Evolutionary conservation across 2,888 invertebrate genomes (phyloP).

Genomic region (Scelioninae gen. 1): DNA sequence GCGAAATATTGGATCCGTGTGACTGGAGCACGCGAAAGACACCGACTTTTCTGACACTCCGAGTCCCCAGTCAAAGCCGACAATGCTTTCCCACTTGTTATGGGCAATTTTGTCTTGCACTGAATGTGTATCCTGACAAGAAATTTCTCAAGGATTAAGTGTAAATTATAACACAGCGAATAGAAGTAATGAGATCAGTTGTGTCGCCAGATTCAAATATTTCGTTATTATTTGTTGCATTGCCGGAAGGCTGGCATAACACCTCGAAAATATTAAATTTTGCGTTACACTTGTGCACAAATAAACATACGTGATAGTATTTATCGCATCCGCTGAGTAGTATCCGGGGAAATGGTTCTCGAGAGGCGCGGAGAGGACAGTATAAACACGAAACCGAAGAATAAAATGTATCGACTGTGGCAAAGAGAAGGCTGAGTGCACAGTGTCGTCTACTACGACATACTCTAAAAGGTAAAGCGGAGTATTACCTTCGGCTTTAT

Average conservation of each 20-base stretch:
- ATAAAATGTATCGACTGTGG: slow-evolving; percentile 55
- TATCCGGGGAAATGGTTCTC: slow-evolving; percentile 40
- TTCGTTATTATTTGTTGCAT: slow-evolving; percentile 4
- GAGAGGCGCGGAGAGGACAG: slow-evolving; percentile 40
- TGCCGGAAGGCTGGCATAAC: slow-evolving; percentile 20
- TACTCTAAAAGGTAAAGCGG: slow-evolving; percentile 61
- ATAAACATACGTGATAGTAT: slow-evolving; percentile 38
- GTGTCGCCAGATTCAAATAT: slow-evolving; percentile 13
- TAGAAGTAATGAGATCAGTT: neutral
- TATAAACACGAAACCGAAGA: slow-evolving; percentile 52
- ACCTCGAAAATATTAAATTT: slow-evolving; percentile 42
- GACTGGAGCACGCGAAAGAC: too few species aligned
- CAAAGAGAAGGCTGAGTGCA: slow-evolving; percentile 52
- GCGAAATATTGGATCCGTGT: slow-evolving; percentile 29
- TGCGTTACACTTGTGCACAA: slow-evolving; percentile 35
- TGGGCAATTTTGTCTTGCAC: slow-evolving; percentile 3
- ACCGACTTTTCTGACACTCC: slow-evolving; percentile 5
- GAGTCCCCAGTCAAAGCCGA: slow-evolving; percentile 4
- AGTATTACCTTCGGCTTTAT: slow-evolving; percentile 64
- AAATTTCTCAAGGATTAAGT: slow-evolving; percentile 33
- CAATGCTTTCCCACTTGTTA: slow-evolving; percentile 17
- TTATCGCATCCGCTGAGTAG: slow-evolving; percentile 58
- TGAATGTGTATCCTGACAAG: neutral
- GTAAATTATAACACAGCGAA: slow-evolving; percentile 35
- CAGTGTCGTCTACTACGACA: slow-evolving; percentile 49